phyloP scores from a whole-genome alignment of 2,113 vertebrate species.

The Poeciliopsis retropinna region DNA sequence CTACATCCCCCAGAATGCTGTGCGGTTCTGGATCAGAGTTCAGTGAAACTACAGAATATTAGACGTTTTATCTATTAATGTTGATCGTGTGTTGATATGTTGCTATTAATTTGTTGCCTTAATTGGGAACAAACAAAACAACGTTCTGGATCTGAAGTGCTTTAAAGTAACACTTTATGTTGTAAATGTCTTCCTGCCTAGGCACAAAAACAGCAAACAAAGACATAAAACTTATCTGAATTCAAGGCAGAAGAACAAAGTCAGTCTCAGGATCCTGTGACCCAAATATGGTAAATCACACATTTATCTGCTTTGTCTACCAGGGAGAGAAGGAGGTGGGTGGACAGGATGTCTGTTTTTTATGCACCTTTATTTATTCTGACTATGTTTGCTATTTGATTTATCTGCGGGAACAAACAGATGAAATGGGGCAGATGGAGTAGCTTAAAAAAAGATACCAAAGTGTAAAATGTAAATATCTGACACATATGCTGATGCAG shows the following conservation, averaged over 20 bases:
- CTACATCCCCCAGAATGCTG: too few species aligned
- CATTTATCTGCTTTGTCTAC: constrained; percentile 5
- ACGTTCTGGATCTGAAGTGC: background rate
- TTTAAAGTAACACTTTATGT: background rate
- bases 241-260: background rate
- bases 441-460: background rate
- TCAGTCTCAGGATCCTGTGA: constrained; percentile 18
- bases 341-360: constrained; percentile 12
- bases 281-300: constrained; percentile 34
- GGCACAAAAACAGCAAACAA: background rate
- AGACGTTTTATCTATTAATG: too few species aligned
- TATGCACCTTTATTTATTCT: constrained; percentile 2
- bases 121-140: too few species aligned
- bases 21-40: too few species aligned
- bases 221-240: background rate
- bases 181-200: background rate
- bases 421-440: constrained; percentile 23
- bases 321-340: constrained; percentile 17
- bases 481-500: background rate
- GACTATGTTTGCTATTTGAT: constrained; percentile 6
- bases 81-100: too few species aligned
- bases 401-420: constrained; percentile 18
- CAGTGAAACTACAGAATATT: too few species aligned
- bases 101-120: too few species aligned
- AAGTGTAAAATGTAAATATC: background rate